Base-by-base conservation (phyloP, 2,113 vertebrate species). In the Nymphicus hollandicus region DNA sequence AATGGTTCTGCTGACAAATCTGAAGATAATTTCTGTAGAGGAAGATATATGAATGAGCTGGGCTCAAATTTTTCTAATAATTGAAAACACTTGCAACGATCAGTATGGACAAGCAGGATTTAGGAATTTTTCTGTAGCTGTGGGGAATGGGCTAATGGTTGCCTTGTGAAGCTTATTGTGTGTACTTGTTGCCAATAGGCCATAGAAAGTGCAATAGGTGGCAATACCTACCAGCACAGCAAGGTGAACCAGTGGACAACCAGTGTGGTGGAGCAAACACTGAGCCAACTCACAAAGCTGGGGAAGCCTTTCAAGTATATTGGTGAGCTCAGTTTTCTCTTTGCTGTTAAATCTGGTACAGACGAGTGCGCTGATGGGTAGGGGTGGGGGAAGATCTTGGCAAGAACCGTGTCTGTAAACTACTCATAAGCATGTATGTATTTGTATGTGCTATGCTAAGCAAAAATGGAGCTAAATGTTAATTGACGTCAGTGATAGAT, bases 241-340 rank as follows among this genome's bases (percentile, higher is more conserved):
- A 98, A 97, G 92, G 99, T 99, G 35, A 99, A 99, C 49, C 99
- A 99, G 92, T 99, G 99, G 99, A 99, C 98, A 72, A 98, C 98
- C 3, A 98, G 96, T 7, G 98, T 99, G 6, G 98, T 99, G 81
- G 99, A 99, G 76, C 99, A 99, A 90, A 99, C 99, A 10, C 97
- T 99, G 60, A 98, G 98, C 97, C 99, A 99, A 24, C 99, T 99
- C 89, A 99, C 98, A 91, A 99, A 99, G 93, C 98, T 99, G 80
- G 98, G 98, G n/a, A 99, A 99, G 66, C 99, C 99, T 19, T 99
- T 99, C 96, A 99, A 99, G 90, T 99, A 99, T 58, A 99, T 99
- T 0, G 98, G 99, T 99, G 98, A 97, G 95, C 52, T 77, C 53
- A 15, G 2, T 46, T 78, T 47, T 31, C 63, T 35, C 25, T 58